phyloP scores from a whole-genome alignment of 2,113 vertebrate species.

The Pholis gunnellus region DNA sequence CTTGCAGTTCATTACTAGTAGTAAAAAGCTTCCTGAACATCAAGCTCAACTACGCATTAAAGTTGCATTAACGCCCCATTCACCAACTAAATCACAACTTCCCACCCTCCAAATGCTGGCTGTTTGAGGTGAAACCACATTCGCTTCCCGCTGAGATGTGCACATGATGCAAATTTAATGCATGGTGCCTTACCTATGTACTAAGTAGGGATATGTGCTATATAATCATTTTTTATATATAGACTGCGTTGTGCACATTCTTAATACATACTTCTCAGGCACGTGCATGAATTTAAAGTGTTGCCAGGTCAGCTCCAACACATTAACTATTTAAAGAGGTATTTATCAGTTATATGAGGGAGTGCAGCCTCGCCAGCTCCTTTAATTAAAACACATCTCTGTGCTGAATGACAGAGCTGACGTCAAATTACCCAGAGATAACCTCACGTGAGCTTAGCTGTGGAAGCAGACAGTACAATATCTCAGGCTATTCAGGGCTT shows the following conservation, averaged over 20 bases:
- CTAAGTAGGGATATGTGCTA: constrained; percentile 27
- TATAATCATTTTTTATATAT: constrained; percentile 34
- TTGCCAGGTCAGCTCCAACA: constrained; percentile 10
- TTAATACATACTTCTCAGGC: neutral
- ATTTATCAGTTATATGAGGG: neutral
- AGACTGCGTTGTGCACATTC: constrained; percentile 19
- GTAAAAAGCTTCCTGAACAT: constrained; percentile 44
- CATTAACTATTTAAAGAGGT: neutral
- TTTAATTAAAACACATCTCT: constrained; percentile 11
- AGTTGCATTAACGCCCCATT: constrained; percentile 45
- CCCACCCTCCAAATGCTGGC: neutral
- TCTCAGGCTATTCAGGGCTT: constrained; percentile 16
- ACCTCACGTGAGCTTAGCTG: constrained; percentile 6
- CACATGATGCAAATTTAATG: constrained; percentile 54
- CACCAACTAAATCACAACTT: constrained; percentile 46
- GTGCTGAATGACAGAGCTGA: constrained; percentile 14
- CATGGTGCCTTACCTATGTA: constrained; percentile 2
- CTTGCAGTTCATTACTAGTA: constrained; percentile 28
- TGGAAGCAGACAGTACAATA: constrained; percentile 23
- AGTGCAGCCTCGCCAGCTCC: neutral
- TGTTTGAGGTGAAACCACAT: constrained; percentile 13
- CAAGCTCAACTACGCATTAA: constrained; percentile 39
- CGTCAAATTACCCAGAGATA: constrained; percentile 13
- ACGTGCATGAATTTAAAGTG: neutral
- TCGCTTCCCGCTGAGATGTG: constrained; percentile 1